Evolutionary conservation across 2,888 invertebrate species (phyloP).

Genomic region (Agrilus cyanescens): DNA sequence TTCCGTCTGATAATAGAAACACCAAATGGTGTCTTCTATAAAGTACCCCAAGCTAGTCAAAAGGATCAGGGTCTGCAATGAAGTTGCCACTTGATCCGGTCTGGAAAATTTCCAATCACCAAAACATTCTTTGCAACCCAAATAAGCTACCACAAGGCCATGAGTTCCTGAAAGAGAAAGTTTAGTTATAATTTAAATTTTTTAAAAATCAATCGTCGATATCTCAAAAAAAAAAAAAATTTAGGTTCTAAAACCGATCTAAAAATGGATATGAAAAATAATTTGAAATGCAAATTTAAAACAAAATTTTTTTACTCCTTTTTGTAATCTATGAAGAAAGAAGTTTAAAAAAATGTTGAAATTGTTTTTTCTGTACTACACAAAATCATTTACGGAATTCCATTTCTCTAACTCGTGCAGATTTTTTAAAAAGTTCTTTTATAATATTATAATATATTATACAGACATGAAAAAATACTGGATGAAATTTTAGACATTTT

Average conservation of each 20-base stretch:
- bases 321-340: no score
- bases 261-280: no score
- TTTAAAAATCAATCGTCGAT: not conserved
- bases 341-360: no score
- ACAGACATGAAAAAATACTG: no score
- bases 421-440: no score
- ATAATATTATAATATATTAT: no score
- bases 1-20: slow-evolving; percentile 40
- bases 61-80: slow-evolving; percentile 34
- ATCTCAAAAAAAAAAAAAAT: not conserved
- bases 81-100: slow-evolving; percentile 24
- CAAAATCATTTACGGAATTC: no score
- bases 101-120: slow-evolving; percentile 25
- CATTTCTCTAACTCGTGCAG: no score
- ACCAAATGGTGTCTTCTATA: slow-evolving; percentile 49
- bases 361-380: no score
- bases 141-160: slow-evolving; percentile 22
- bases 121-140: slow-evolving; percentile 30
- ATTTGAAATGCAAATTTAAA: no score
- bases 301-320: no score
- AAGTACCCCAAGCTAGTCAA: slow-evolving; percentile 51
- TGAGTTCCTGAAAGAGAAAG: slow-evolving; percentile 17
- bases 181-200: slow-evolving; percentile 9
- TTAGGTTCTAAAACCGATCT: not conserved
- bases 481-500: no score